Evolutionary conservation across 2,113 vertebrate genomes (phyloP), one percentile per base, ranked within the genome.

Genomic region (Corydoras sp.): DNA sequence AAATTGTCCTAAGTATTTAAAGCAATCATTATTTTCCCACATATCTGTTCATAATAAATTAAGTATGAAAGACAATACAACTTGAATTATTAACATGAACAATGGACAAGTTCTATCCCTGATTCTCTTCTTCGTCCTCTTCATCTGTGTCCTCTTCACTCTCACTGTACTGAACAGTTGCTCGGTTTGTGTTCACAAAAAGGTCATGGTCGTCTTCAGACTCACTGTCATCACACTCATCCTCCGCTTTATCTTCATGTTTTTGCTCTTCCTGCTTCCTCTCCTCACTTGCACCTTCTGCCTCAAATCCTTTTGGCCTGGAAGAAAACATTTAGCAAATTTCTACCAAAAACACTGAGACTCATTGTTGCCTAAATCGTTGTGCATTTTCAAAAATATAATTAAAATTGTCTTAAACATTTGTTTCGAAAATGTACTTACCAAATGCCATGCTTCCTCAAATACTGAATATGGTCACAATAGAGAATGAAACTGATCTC

Each of bases 101-200:
- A 2, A 43, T 43, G 35, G 35, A 43, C 35, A 43, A 43, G 4
- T 43, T 43, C 35, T 43, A 43, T 43, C 74, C 63, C 2, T 72
- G 70, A 0, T 85, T 79, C 49, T 88, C 82, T 0, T 83, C 77
- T 2, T 76, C 78, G 0, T 84, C 79, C 7, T 81, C 35, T 3
- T 77, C 76, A 13, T 88, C 82, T 58, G 86, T 86, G 7, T 90
- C 88, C 1, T 92, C 91, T 9, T 93, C 92, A 14, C 93, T 94
- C 67, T 95, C 92, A 0, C 85, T 90, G 79, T 92, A 93, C 30
- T 87, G 83, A 68, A 88, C 91, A 59, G 91, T 90, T 10, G 82
- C 77, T 29, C 90, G 91, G 78, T 96, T 96, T 31, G 92, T 95
- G 85, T 96, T 96, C 9, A 96, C 92, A 66, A 96, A 96, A 29